Conservation (phyloP, 1,140 invertebrate genomes). For the Drosophila burlai region DNA sequence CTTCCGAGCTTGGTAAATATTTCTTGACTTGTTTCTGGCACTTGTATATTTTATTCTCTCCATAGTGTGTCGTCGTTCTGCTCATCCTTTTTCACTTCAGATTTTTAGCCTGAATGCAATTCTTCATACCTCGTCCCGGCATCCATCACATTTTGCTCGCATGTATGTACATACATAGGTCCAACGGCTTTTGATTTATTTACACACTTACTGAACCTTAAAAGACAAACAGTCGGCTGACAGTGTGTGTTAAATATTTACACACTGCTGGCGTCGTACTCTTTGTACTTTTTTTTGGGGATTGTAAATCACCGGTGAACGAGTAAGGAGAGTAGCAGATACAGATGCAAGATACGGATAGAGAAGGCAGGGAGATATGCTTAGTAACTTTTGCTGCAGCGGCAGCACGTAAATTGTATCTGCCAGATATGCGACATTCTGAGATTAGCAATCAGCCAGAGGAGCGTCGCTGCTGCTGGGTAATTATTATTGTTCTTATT, state of each 20-base stretch:
- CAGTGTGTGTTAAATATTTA: conserved; percentile 50
- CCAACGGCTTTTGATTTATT: conserved; percentile 53
- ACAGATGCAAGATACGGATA: conserved; percentile 44
- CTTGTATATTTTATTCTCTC: conserved; percentile 4
- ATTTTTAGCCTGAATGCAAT: conserved; percentile 14
- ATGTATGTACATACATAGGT: conserved; percentile 27
- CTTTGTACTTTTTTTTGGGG: conserved; percentile 9
- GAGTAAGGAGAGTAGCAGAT: conserved; percentile 32
- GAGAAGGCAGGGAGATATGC: background rate
- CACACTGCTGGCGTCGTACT: conserved; percentile 14
- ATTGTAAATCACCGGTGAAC: conserved; percentile 61
- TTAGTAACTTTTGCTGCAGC: conserved; percentile 23
- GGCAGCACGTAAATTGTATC: conserved; percentile 48
- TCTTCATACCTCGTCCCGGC: conserved; percentile 15
- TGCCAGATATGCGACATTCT: conserved; percentile 43
- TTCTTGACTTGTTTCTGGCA: background rate
- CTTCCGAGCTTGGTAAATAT: conserved; percentile 3
- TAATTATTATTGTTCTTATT: conserved; percentile 37
- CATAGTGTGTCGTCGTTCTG: background rate
- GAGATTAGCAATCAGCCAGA: conserved; percentile 41
- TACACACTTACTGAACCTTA: conserved; percentile 51
- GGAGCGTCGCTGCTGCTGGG: background rate
- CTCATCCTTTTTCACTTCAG: conserved; percentile 1
- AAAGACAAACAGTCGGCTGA: conserved; percentile 38
- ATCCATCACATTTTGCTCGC: conserved; percentile 31